A percentile compares a stretch with the other conserved stretches of the same genome.
Conservation (phyloP, 92 coral and sea anemone genomes). For the Phenganax marumi region DNA sequence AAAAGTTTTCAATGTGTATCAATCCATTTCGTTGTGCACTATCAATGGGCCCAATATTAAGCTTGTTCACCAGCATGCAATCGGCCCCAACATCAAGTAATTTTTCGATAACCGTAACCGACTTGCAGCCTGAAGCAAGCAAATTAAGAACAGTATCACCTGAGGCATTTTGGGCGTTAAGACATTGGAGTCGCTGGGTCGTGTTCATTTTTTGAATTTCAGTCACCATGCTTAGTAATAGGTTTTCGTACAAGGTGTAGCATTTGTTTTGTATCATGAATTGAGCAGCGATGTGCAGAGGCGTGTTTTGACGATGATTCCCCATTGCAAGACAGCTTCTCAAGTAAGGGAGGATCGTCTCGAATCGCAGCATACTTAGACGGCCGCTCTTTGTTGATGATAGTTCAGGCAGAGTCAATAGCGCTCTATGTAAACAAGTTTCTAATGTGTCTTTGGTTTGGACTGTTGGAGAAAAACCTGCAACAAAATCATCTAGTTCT, state of each 20-base stretch:
- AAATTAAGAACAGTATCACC: constrained; percentile 72
- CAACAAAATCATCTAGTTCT: not conserved
- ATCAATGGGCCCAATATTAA: constrained; percentile 59
- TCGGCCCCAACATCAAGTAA: constrained; percentile 66
- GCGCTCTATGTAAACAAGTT: constrained; percentile 73
- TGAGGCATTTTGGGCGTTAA: constrained; percentile 56
- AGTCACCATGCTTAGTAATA: constrained; percentile 55
- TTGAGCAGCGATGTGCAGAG: constrained; percentile 72
- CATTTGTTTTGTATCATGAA: constrained; percentile 55
- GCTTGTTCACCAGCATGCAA: constrained; percentile 47
- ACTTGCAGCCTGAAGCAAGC: constrained; percentile 61
- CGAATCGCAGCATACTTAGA: constrained; percentile 36
- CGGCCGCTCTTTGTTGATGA: not conserved
- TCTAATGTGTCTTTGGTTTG: constrained; percentile 59
- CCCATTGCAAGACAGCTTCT: constrained; percentile 63
- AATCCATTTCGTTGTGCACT: constrained; percentile 60
- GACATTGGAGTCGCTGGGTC: constrained; percentile 38
- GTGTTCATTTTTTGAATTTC: constrained; percentile 50
- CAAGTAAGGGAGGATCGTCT: constrained; percentile 46
- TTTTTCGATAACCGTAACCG: constrained; percentile 51
- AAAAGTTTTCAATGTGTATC: constrained; percentile 45
- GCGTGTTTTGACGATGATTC: constrained; percentile 67
- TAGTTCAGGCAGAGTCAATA: constrained; percentile 47
- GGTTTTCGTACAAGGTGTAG: constrained; percentile 49
- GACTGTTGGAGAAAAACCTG: constrained; percentile 71